phyloP scores from a whole-genome alignment of 2,797 vertebrate species.

The Cyclopterus lumpus region DNA sequence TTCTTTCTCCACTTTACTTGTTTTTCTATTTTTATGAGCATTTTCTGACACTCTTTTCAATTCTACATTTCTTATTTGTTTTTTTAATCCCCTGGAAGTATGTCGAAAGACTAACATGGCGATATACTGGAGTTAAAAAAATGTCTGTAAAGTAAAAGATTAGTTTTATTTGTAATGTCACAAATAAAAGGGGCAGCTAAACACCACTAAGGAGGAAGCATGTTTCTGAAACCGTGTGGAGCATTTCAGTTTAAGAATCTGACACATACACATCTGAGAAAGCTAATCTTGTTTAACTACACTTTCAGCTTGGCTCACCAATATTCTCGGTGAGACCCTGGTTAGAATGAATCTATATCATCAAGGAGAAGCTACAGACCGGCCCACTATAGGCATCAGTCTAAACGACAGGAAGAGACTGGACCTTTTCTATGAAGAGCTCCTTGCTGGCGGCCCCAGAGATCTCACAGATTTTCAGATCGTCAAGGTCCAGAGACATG shows the following conservation, averaged over 20 bases:
- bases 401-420: neutral
- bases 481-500: slow-evolving; percentile 85
- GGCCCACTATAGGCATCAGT: neutral
- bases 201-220: neutral
- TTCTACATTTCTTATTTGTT: neutral
- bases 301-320: neutral
- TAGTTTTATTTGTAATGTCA: neutral
- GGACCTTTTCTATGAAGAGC: slow-evolving; percentile 89
- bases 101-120: neutral
- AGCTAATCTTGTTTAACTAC: neutral
- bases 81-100: neutral
- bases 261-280: neutral
- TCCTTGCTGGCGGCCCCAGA: slow-evolving; percentile 90
- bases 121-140: neutral
- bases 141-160: neutral
- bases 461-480: slow-evolving; percentile 86
- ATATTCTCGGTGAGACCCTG: neutral
- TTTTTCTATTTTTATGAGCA: neutral
- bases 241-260: slow-evolving; percentile 1
- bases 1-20: neutral
- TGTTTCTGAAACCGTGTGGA: neutral
- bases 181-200: neutral
- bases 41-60: neutral
- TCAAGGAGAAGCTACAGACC: neutral
- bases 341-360: neutral